Percentiles rank a stretch among this genome's conserved stretches.
Evolutionary conservation across 1,140 invertebrate species (phyloP).

Genomic region (Drosophila orosa): DNA sequence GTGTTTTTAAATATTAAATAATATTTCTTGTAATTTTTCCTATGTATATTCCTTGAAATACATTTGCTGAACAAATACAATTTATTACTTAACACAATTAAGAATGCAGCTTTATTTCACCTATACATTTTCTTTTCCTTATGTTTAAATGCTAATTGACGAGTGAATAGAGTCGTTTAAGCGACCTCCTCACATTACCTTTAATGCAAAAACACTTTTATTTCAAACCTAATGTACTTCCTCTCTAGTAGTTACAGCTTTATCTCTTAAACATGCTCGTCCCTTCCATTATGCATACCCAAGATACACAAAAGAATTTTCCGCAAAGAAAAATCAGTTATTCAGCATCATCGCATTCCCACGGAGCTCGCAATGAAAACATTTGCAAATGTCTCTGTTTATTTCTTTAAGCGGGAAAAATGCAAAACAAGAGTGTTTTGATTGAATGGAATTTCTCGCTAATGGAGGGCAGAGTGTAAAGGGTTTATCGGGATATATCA

Average conservation of each 20-base stretch:
- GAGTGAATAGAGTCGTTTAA: not conserved
- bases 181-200: no score
- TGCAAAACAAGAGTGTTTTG: constrained; percentile 47
- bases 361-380: constrained; percentile 35
- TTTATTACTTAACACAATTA: no score
- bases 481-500: constrained; percentile 13
- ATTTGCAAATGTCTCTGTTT: constrained; percentile 38
- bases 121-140: not conserved
- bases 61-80: not conserved
- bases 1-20: not conserved
- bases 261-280: constrained; percentile 10
- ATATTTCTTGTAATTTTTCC: not conserved
- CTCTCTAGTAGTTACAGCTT: not conserved
- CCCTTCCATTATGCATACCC: constrained; percentile 50
- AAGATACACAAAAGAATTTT: constrained; percentile 46
- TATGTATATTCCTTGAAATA: no score
- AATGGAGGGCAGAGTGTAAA: constrained; percentile 20
- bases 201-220: not conserved
- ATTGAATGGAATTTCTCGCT: constrained; percentile 35
- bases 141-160: not conserved
- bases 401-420: constrained; percentile 28
- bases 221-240: not conserved
- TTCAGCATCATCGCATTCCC: constrained; percentile 35
- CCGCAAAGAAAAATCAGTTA: constrained; percentile 44
- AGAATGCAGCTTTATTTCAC: not conserved